Percentiles rank a stretch among this genome's conserved stretches.
phyloP scores from a whole-genome alignment of 2,797 vertebrate genomes.

The Buphagus erythrorhynchus region DNA sequence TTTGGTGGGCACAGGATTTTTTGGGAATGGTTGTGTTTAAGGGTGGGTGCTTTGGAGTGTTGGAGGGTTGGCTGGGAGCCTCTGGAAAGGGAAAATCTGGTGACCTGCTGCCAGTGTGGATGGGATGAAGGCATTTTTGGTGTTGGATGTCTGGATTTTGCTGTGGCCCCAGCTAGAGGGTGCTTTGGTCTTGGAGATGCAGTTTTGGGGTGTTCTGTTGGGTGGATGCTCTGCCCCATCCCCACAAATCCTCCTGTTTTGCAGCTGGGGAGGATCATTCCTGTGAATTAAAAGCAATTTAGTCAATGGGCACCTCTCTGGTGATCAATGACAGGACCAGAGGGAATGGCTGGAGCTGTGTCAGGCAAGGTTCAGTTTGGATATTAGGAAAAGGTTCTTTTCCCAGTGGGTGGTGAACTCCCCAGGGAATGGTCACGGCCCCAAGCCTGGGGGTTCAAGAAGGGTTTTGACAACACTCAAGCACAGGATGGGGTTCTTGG shows the following conservation, averaged over 20 bases:
- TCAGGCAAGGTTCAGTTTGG: neutral
- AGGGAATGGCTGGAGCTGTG: neutral
- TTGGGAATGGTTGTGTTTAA: neutral
- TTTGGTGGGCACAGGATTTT: accelerated
- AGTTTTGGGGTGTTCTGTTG: neutral
- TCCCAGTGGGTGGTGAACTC: neutral
- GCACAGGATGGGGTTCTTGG: neutral
- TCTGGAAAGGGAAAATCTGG: neutral
- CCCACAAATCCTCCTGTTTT: neutral
- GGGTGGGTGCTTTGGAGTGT: accelerated
- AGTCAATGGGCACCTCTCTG: neutral
- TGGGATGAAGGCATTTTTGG: neutral
- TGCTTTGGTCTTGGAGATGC: accelerated
- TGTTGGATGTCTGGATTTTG: neutral
- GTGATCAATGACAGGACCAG: neutral
- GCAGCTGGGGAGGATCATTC: neutral
- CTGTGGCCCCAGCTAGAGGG: accelerated
- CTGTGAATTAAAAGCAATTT: neutral
- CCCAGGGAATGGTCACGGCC: neutral
- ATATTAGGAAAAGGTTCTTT: neutral
- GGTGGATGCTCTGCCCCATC: neutral
- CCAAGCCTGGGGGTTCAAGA: neutral
- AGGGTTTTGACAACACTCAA: accelerated
- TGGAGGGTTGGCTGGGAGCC: neutral
- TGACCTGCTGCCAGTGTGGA: neutral